phyloP scores from a whole-genome alignment of 2,113 vertebrate species.

The Sporophila hypoxantha region DNA sequence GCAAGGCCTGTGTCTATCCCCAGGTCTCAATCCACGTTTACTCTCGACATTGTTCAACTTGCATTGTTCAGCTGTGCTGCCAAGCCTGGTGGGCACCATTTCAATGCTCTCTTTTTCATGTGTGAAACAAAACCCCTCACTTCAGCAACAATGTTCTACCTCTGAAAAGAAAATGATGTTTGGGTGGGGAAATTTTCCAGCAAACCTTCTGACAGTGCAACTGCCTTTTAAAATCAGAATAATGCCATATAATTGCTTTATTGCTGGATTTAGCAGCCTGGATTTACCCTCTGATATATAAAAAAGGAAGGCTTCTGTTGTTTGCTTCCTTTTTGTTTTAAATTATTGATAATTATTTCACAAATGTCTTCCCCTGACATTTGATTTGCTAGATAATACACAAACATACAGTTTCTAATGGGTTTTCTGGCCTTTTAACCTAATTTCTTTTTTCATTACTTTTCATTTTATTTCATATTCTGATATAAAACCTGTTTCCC shows the following conservation, averaged over 20 bases:
- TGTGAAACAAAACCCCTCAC: not conserved
- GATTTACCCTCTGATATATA: not conserved
- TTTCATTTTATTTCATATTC: constrained; percentile 38
- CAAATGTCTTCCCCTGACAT: constrained; percentile 33
- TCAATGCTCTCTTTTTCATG: not conserved
- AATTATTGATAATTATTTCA: constrained; percentile 51
- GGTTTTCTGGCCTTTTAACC: constrained; percentile 43
- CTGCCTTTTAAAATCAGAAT: not conserved
- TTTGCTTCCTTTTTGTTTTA: constrained; percentile 31
- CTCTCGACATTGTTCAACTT: not conserved
- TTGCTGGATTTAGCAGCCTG: not conserved
- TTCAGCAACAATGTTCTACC: not conserved
- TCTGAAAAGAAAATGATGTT: not conserved
- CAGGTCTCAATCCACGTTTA: not conserved
- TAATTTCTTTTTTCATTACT: constrained; percentile 49
- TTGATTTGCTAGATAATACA: constrained; percentile 49
- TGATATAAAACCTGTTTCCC: constrained; percentile 22
- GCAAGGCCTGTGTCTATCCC: not conserved
- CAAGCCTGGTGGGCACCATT: not conserved
- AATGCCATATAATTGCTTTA: not conserved
- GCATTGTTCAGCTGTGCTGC: not conserved
- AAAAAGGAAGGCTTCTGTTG: not conserved
- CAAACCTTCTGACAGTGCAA: not conserved
- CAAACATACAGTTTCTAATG: constrained; percentile 45
- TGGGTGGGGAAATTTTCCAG: not conserved